Percentiles rank a stretch among this genome's conserved stretches.
Evolutionary conservation across 2,113 vertebrate species (phyloP).

Genomic region (Triplophysa rosa): DNA sequence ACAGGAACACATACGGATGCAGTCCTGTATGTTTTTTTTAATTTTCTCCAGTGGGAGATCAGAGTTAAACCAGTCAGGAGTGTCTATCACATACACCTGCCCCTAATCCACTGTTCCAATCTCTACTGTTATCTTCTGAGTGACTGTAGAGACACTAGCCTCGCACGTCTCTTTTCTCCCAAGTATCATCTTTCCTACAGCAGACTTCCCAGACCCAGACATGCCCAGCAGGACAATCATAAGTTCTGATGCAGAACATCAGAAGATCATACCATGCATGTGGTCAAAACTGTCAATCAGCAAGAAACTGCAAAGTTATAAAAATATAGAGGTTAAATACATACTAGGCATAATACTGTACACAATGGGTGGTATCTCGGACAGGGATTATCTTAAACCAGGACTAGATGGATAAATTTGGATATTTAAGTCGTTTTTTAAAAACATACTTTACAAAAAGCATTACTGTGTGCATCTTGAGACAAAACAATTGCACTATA

Average conservation of each 20-base stretch:
- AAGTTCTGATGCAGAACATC: constrained; percentile 9
- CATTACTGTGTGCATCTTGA: no score
- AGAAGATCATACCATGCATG: no score
- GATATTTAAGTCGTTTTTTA: no score
- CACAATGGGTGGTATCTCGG: no score
- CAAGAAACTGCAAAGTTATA: no score
- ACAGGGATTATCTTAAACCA: no score
- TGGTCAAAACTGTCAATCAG: no score
- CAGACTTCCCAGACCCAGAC: background rate
- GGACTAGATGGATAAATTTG: no score
- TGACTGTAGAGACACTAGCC: constrained; percentile 20
- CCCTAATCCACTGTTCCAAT: constrained; percentile 25
- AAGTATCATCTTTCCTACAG: background rate
- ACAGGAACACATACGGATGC: background rate
- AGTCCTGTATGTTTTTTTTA: constrained; percentile 13
- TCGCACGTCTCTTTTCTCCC: background rate
- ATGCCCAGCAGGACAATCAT: constrained; percentile 4
- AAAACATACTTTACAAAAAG: no score
- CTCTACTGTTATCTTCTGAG: constrained; percentile 25
- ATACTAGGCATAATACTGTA: no score
- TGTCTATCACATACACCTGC: constrained; percentile 39
- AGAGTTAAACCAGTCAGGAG: constrained; percentile 32
- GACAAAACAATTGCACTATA: no score
- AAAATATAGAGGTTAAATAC: no score
- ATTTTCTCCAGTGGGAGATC: background rate